Base-by-base conservation (phyloP, 2,113 vertebrate genomes). In the Petroica traversi region DNA sequence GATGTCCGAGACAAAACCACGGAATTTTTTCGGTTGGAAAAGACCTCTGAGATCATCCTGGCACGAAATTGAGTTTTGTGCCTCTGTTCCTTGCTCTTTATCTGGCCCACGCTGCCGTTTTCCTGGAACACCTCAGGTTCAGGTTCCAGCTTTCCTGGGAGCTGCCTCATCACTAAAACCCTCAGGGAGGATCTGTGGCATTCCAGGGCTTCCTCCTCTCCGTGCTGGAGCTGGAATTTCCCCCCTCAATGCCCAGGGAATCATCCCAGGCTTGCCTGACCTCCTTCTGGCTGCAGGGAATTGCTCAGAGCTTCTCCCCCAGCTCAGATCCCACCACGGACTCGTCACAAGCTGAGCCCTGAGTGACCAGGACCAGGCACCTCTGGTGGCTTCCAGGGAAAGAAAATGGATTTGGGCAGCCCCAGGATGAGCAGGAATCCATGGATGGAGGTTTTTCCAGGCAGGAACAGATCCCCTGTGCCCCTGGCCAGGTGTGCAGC, bases 1-100 rank as follows among this genome's bases (percentile, higher is more conserved):
- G n/a, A n/a, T n/a, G n/a, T n/a, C n/a, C n/a, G n/a, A 54, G 55
- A 46, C 8, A 17, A 23, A 29, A 78, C 1, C 2, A 1, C 4
- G 40, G 55, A 69, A 9, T 11, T 40, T 14, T 69, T 54, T 14
- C 34, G 52, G 25, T 20, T 13, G 46, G 34, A n/a, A 78, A 54
- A 62, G 12, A 24, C 8, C 46, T 69, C 38, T 8, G 9, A 38
- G 63, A n/a, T 13, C 31, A 46, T 17, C 55, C 23, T 54, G 82
- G 41, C 6, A 7, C 1, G 28, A 13, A 17, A 12, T 1, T 13
- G 73, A 62, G n/a, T 41, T 52, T 48, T 58, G 52, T 67, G 76
- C 14, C 18, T 48, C 5, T 43, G 6, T 20, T 68, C 54, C 63
- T 86, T 36, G 28, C 49, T 59, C 29, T 10, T 18, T 3, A 34